These are phyloP conservation scores for Protosalanx chinensis DNA, from an alignment of 2,797 vertebrate species.

Conservation along the genomic window DNA sequence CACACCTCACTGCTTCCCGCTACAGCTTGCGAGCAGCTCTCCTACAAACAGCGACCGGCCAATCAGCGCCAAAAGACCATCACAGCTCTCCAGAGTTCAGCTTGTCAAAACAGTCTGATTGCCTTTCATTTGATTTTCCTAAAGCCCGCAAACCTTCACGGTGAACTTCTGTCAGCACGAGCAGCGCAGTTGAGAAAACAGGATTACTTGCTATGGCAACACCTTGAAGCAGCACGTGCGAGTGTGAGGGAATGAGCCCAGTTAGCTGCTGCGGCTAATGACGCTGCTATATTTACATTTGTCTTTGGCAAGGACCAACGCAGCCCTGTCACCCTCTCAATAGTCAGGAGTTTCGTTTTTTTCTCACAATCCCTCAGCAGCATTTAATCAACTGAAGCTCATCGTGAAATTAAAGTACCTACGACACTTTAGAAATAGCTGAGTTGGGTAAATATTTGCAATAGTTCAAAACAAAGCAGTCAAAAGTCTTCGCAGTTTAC, in stretches of 20 bases:
- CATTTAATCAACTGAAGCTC: conserved; percentile 41
- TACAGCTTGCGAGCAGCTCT: conserved; percentile 29
- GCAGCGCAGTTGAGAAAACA: conserved; percentile 59
- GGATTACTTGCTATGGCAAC: conserved; percentile 67
- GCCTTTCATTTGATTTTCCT: conserved; percentile 57
- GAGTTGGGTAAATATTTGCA: conserved; percentile 40
- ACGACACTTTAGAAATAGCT: conserved; percentile 2
- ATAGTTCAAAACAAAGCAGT: conserved; percentile 48
- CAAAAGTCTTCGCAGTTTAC: conserved; percentile 1
- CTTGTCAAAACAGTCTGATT: conserved; percentile 52
- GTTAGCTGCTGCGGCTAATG: conserved; percentile 24
- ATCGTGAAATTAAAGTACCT: conserved; percentile 48
- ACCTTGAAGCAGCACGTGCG: conserved; percentile 60
- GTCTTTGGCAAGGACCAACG: conserved; percentile 55
- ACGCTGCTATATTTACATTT: conserved; percentile 64
- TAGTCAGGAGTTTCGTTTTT: conserved; percentile 30
- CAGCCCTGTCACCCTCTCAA: conserved; percentile 44
- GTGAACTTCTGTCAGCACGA: conserved; percentile 54
- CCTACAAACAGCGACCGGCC: conserved; percentile 10
- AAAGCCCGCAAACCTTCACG: conserved; percentile 52
- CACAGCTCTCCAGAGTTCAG: conserved; percentile 32
- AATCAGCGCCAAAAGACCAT: conserved; percentile 40
- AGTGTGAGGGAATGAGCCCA: conserved; percentile 30
- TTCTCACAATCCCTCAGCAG: conserved; percentile 40
- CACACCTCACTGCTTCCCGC: conserved; percentile 18